Evolutionary conservation across 1,140 invertebrate genomes (phyloP).

Genomic region (Augochlora pura): DNA sequence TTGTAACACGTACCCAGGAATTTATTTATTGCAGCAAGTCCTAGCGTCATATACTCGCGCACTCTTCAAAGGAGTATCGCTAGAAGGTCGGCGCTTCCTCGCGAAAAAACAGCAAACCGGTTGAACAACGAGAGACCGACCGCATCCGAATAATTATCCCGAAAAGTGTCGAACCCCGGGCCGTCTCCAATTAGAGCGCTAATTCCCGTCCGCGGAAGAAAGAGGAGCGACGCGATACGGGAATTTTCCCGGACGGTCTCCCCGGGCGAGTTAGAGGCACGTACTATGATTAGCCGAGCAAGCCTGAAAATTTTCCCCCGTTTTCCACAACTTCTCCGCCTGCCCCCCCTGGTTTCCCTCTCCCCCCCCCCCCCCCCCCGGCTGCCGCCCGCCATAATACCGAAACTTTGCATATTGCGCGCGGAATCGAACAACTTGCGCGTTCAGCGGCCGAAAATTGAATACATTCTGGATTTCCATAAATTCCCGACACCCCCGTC

Average conservation of each 20-base stretch:
- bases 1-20: too few species aligned
- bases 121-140: too few species aligned
- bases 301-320: not conserved
- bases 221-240: too few species aligned
- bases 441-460: slow-evolving; percentile 24
- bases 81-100: too few species aligned
- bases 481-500: too few species aligned
- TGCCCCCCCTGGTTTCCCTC: not conserved
- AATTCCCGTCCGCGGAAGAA: too few species aligned
- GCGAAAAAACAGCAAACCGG: too few species aligned
- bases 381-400: not conserved
- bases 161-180: too few species aligned
- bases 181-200: too few species aligned
- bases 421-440: not conserved
- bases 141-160: too few species aligned
- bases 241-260: not conserved
- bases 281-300: not conserved
- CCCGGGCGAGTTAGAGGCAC: not conserved
- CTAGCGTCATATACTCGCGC: too few species aligned
- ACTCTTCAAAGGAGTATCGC: not conserved
- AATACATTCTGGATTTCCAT: slow-evolving; percentile 24
- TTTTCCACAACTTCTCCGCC: not conserved
- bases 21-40: too few species aligned
- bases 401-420: slow-evolving; percentile 10
- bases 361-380: not conserved